Evolutionary conservation across 2,113 vertebrate genomes (phyloP).

Genomic region (Mandrillus leucophaeus): DNA sequence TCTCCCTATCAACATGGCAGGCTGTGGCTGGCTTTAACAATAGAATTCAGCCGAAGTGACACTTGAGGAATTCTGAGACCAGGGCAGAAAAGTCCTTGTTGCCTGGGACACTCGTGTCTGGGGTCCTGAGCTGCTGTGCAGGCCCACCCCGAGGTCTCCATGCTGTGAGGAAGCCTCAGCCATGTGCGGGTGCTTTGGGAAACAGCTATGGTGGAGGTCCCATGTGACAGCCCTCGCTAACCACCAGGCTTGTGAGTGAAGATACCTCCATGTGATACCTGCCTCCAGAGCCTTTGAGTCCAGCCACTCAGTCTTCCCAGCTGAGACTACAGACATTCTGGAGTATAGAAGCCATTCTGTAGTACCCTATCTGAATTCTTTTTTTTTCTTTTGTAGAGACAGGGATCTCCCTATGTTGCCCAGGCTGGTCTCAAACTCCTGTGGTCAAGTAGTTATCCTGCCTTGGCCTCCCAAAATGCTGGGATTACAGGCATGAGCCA

Average conservation of each 20-base stretch:
- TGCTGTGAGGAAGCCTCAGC: neutral
- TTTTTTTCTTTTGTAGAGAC: neutral
- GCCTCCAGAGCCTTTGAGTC: neutral
- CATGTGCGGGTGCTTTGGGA: rapidly evolving
- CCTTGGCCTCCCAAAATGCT: too few species aligned
- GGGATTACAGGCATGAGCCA: too few species aligned
- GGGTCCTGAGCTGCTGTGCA: neutral
- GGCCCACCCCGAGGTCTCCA: neutral
- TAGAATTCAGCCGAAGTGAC: neutral
- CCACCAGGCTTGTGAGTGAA: neutral
- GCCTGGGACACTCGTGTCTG: neutral
- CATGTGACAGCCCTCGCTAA: neutral
- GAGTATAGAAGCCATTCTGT: neutral
- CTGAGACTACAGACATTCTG: neutral
- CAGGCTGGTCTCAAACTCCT: too few species aligned
- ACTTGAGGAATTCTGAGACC: neutral
- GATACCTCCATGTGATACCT: neutral
- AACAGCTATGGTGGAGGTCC: neutral
- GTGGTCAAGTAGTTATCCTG: too few species aligned
- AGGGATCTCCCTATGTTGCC: neutral
- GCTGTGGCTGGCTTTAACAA: neutral
- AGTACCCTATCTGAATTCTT: neutral
- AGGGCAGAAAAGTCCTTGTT: neutral
- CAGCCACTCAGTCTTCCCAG: neutral
- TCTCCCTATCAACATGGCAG: neutral